Evolutionary conservation across 2,113 vertebrate species (phyloP), one percentile per base, ranked within the genome.

Genomic region (Pachypanchax playfairii): DNA sequence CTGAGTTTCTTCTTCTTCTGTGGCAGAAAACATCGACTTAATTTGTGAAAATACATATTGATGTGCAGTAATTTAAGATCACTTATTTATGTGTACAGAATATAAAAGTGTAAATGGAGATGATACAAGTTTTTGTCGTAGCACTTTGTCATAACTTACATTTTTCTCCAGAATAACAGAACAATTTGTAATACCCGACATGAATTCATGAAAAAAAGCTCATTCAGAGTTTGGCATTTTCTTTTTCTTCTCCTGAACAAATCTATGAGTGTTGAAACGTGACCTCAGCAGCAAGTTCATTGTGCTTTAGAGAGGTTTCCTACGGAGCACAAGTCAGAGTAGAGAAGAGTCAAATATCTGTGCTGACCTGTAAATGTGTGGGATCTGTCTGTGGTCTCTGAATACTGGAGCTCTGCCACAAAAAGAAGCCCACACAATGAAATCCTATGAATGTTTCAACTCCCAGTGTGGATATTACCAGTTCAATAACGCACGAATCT

Each of bases 401-500:
- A 48, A 51, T 3, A 12, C 65, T 84, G 82, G 80, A 55, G 25
- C 48, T 13, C 33, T 69, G 73, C 82, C 82, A 81, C 39, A 39
- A 66, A 59, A 0, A 63, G 49, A 69, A 65, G 64, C 81, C 76
- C 77, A 85, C 78, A 68, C 65, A 63, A 25, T 75, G 72, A 80
- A 84, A 80, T 53, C 64, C 70, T 73, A 59, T 18, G 33, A 85
- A 53, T n/a, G 70, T 52, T 57, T 51, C 2, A 9, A 29, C 46
- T 76, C 80, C 80, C 76, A 43, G 10, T 13, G 51, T 70, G 80
- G 63, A 68, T 84, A 79, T 67, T 64, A 4, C 64, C 65, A 67
- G 80, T 80, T 85, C 74, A 84, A 52, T 76, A 73, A 82, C 68
- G 48, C 59, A 72, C 72, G 48, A 62, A 77, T 75, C 77, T 73